Evolutionary conservation across 2,113 vertebrate genomes (phyloP), one percentile per base, ranked within the genome.

Genomic region (Amblyornis subalaris): DNA sequence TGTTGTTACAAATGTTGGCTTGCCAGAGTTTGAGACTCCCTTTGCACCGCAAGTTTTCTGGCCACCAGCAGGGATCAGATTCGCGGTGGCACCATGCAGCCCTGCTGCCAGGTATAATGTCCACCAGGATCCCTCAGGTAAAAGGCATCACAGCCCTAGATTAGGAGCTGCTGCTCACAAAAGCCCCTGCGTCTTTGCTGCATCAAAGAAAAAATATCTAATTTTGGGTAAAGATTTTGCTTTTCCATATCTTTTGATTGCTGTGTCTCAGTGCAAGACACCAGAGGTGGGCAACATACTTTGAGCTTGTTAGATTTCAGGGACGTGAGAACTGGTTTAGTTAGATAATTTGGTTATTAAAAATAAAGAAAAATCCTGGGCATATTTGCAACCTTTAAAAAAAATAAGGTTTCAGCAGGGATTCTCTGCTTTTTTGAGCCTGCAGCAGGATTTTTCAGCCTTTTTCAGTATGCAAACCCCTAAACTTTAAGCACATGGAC

Each of bases 1-100:
- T 44, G 14, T 36, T 69, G 26, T 58, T 50, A 51, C 12, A 77
- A 70, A 84, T 18, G 10, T 16, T 5, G 4, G 45, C 38, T 50
- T 65, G 83, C 14, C 61, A 87, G 65, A 87, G 44, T 55, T 78
- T 36, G 42, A 73, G 66, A 78, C 2, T 86, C 26, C 31, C 24
- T 33, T 17, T 48, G 36, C 42, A 57, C 62, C 0, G 0, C 6
- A 23, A 85, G 35, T 45, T 70, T 89, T 91, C 60, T 36, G 64
- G 67, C 21, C 75, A 80, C 45, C 38, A 47, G 66, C 35, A 90
- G 50, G 2, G 7, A 75, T 45, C 28, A 72, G 29, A 33, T 31
- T 24, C 0, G 0, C 33, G 45, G 51, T 12, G 54, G 45, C n/a
- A 85, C 53, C 0, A 0, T 25, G 23, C 33, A 78, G 62, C 42